phyloP scores from a whole-genome alignment of 2,888 invertebrate genomes.

The Hydrotaea diabolus region DNA sequence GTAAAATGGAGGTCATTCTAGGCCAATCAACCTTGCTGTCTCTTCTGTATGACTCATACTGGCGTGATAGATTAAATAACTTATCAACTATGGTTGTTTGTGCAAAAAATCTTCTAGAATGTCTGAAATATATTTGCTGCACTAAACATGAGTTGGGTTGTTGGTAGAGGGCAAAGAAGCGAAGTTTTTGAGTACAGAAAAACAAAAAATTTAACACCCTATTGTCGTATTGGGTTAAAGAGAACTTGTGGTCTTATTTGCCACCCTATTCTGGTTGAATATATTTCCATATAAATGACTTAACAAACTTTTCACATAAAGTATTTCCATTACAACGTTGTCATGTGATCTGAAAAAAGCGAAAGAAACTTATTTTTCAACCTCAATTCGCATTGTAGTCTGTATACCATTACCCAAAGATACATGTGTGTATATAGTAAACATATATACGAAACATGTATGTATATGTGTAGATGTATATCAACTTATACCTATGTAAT shows the following conservation, averaged over 20 bases:
- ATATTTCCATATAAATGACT: constrained; percentile 21
- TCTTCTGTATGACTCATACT: background rate
- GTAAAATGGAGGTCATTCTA: background rate
- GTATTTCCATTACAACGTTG: constrained; percentile 21
- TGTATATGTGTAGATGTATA: background rate
- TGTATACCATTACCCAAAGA: too few species aligned
- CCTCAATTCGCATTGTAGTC: constrained; percentile 12
- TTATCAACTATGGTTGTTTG: background rate
- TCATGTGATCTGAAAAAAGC: constrained; percentile 7
- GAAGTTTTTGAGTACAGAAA: background rate
- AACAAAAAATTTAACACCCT: background rate
- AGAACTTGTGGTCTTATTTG: background rate
- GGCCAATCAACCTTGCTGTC: constrained; percentile 8
- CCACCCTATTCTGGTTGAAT: background rate
- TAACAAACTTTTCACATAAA: constrained; percentile 21
- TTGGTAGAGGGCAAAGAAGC: background rate
- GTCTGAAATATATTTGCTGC: background rate
- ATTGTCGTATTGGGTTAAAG: background rate
- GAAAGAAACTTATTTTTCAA: constrained; percentile 18
- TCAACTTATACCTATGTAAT: background rate
- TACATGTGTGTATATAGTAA: too few species aligned
- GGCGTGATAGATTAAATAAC: background rate
- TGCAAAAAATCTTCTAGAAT: background rate
- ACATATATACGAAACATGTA: background rate
- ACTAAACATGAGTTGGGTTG: background rate